These are phyloP conservation scores for Erebia palarica DNA, from an alignment of 2,888 invertebrate genomes.

Conservation along the genomic window DNA sequence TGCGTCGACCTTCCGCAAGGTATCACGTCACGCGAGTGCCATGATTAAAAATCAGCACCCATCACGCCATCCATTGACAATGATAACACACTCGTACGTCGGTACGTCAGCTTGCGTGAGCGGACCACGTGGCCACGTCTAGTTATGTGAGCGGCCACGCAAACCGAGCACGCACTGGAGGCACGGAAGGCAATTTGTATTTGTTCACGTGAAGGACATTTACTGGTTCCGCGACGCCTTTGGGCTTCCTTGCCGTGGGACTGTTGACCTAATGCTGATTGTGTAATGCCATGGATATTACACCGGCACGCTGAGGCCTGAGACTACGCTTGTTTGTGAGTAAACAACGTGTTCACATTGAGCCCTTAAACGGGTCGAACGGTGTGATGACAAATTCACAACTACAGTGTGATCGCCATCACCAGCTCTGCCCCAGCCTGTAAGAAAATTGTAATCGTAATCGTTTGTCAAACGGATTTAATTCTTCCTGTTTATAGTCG, in stretches of 20 bases:
- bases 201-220: conserved; percentile 31
- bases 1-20: conserved; percentile 43
- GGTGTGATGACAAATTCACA: too few species aligned
- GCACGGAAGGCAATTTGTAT: conserved; percentile 41
- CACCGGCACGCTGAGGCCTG: neutral
- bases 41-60: conserved; percentile 45
- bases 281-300: neutral
- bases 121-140: conserved; percentile 62
- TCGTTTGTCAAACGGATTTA: too few species aligned
- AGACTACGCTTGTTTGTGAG: neutral
- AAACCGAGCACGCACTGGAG: conserved; percentile 56
- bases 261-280: conserved; percentile 21
- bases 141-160: conserved; percentile 56
- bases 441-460: too few species aligned
- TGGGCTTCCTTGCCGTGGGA: conserved; percentile 18
- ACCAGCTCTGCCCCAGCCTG: too few species aligned
- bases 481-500: too few species aligned
- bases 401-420: too few species aligned
- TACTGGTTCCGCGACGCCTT: conserved; percentile 26
- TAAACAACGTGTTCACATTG: too few species aligned
- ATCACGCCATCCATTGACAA: conserved; percentile 78
- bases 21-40: conserved; percentile 42
- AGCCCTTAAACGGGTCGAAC: too few species aligned
- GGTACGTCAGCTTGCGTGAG: conserved; percentile 66
- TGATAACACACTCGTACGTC: conserved; percentile 50